Conservation (phyloP, 2,113 vertebrate species). For the Salminus brasiliensis region DNA sequence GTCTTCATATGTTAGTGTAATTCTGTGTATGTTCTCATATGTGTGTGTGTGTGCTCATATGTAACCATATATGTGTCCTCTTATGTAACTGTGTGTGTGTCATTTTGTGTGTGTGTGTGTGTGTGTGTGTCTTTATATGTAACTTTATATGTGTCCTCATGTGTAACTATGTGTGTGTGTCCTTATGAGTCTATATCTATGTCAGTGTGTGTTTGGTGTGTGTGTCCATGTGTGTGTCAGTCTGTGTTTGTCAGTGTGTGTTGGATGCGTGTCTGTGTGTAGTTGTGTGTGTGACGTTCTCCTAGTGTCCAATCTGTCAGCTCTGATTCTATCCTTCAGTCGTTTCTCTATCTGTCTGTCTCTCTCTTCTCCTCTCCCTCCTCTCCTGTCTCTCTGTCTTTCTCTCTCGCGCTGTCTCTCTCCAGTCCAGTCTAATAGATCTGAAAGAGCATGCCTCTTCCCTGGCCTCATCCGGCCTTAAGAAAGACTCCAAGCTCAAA, state of each 20-base stretch:
- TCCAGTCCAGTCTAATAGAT: constrained; percentile 96
- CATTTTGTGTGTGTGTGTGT: not conserved
- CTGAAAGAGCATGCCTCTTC: constrained; percentile 97
- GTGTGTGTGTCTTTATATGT: too few species aligned
- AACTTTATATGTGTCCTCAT: too few species aligned
- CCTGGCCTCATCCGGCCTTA: constrained; percentile 92
- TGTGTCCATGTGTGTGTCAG: not conserved
- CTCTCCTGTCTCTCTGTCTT: not conserved
- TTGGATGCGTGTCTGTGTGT: constrained; percentile 12
- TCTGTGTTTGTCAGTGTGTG: not conserved
- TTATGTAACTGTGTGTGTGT: not conserved
- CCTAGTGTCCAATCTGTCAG: constrained; percentile 30
- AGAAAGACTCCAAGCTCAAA: constrained; percentile 98
- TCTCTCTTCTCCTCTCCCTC: not conserved
- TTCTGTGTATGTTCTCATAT: too few species aligned
- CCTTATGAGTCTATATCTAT: too few species aligned
- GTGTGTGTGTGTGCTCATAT: not conserved
- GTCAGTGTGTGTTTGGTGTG: not conserved
- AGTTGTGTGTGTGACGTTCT: not conserved
- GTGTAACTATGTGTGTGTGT: not conserved
- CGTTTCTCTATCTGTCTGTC: not conserved
- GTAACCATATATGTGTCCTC: not conserved
- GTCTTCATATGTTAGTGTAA: too few species aligned
- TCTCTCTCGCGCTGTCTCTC: constrained; percentile 55
- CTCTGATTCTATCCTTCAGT: constrained; percentile 22